These are phyloP conservation scores for Callionymus lyra DNA, from an alignment of 2,113 vertebrate species.

Conservation along the genomic window DNA sequence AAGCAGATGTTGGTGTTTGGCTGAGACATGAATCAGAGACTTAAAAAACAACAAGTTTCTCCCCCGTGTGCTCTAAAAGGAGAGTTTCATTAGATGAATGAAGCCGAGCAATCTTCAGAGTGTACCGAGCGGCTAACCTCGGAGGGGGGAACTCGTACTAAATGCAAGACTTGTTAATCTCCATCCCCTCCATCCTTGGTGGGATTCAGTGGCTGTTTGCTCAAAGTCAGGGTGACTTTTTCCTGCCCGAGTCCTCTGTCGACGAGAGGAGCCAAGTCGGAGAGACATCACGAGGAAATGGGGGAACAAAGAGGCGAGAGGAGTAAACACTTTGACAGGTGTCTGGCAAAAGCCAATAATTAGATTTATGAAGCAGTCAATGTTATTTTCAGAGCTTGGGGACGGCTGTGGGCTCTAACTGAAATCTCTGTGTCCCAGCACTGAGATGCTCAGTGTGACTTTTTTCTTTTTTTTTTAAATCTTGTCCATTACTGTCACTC, in stretches of 20 bases:
- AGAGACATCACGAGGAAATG: conserved; percentile 17
- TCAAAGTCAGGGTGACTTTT: conserved; percentile 68
- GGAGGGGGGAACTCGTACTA: conserved; percentile 24
- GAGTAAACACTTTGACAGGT: conserved; percentile 54
- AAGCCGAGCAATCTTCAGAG: conserved; percentile 41
- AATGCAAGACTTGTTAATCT: conserved; percentile 66
- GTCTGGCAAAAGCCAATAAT: conserved; percentile 49
- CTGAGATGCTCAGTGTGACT: too few relatives aligned
- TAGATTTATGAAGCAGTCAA: conserved; percentile 50
- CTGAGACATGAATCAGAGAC: conserved; percentile 31
- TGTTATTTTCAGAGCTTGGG: conserved; percentile 44
- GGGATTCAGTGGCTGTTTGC: conserved; percentile 31
- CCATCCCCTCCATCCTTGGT: conserved; percentile 47
- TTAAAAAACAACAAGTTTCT: conserved; percentile 18
- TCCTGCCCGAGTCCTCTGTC: conserved; percentile 8
- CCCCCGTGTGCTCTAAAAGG: conserved; percentile 22
- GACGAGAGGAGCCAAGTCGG: conserved; percentile 3
- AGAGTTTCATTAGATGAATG: conserved; percentile 50
- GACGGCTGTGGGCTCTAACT: conserved; percentile 40
- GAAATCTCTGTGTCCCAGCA: conserved; percentile 32
- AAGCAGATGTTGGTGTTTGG: conserved; percentile 22
- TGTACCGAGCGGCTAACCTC: conserved; percentile 30
- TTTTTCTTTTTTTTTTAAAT: too few relatives aligned
- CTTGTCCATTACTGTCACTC: conserved; percentile 5
- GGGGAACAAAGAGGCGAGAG: conserved; percentile 23